Evolutionary conservation across 2,888 invertebrate genomes (phyloP), one percentile per base, ranked within the genome.

Genomic region (Sepiola atlantica): DNA sequence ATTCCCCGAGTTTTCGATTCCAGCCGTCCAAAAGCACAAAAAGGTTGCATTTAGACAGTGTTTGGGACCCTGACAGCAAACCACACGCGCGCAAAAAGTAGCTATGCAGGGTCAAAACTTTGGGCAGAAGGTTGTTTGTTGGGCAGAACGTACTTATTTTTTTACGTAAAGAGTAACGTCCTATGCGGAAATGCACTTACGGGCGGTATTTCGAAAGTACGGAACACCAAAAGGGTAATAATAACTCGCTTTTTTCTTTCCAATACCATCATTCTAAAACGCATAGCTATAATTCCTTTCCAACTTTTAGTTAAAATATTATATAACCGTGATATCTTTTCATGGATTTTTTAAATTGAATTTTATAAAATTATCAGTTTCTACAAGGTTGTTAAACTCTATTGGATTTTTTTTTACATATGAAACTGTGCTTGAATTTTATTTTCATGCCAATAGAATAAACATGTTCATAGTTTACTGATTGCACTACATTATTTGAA

Each of bases 191-290:
- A 92, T 92, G 92, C 54, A n/a, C 28, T 45, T 55, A 55, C 55
- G 28, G 55, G 18, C 55, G 18, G 54, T 92, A 35, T 92, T 92
- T 55, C 28, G 28, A 45, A 35, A 28, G 54, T 92, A 92, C 54
- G 92, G 92, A 92, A 92, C 92, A 45, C 55, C 92, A 92, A 92
- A 92, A 92, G 54, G 45, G 92, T 45, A 35, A 92, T 77, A 92
- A 35, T 77, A 16, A 12, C n/a, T 77, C 28, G n/a, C 14, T 77
- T 2, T 28, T 77, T 77, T 77, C 28, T 77, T n/a, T 57, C 57
- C 21, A 77, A n/a, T 77, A 77, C n/a, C 10, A 77, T n/a, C 12
- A 57, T 57, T n/a, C n/a, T 77, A n/a, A 12, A 77, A 12, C 28
- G 14, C 3, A 77, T 77, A 14, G 3, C 12, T n/a, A 77, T 77